Conservation (phyloP, 2,113 vertebrate species). For the Eonycteris spelaea region DNA sequence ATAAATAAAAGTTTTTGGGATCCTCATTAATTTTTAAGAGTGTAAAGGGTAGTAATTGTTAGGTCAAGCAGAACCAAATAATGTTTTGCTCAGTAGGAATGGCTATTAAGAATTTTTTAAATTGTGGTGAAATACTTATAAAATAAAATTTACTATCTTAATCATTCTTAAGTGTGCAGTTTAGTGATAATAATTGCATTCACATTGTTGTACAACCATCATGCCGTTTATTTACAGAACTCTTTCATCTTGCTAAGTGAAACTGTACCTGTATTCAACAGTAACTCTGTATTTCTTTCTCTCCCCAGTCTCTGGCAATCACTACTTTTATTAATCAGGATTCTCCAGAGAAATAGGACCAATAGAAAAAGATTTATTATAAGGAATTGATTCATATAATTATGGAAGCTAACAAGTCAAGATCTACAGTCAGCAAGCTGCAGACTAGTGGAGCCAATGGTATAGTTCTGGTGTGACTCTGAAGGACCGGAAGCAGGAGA, state of each 20-base stretch:
- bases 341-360: not conserved
- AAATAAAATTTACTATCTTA: not conserved
- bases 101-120: not conserved
- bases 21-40: not conserved
- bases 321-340: not conserved
- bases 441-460: not conserved
- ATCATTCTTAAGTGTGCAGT: not conserved
- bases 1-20: not conserved
- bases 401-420: not conserved
- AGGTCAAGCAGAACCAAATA: not conserved
- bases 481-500: not conserved
- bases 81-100: not conserved
- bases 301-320: not conserved
- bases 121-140: not conserved
- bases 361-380: not conserved
- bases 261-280: not conserved
- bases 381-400: not conserved
- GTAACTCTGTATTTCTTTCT: not conserved
- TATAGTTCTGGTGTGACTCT: not conserved
- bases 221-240: not conserved
- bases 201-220: not conserved
- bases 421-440: not conserved
- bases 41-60: not conserved
- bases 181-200: not conserved
- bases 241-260: not conserved